These are phyloP conservation scores for Leptodactylus fallax DNA, from an alignment of 2,797 vertebrate species.

Conservation along the genomic window DNA sequence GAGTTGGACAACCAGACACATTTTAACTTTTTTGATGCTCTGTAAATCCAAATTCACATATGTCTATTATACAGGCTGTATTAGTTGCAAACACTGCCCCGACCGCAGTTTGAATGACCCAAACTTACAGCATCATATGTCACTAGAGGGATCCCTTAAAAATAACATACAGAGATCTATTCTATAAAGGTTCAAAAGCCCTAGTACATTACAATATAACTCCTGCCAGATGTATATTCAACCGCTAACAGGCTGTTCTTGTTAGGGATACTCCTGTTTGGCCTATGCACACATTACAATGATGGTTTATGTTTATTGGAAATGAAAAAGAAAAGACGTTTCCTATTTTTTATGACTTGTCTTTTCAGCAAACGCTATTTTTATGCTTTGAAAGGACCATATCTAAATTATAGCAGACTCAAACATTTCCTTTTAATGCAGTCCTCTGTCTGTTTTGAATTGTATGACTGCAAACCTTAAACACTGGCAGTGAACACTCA, in stretches of 20 bases:
- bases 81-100: no score
- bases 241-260: slow-evolving; percentile 13
- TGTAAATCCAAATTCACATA: no score
- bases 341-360: slow-evolving; percentile 6
- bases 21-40: no score
- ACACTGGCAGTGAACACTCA: slow-evolving; percentile 28
- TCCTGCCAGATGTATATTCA: background rate
- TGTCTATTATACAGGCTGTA: no score
- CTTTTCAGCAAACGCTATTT: slow-evolving; percentile 8
- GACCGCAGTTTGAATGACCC: no score
- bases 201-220: slow-evolving; percentile 12
- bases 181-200: background rate
- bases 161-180: background rate
- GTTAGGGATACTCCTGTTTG: background rate
- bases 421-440: slow-evolving; percentile 60
- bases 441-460: slow-evolving; percentile 41
- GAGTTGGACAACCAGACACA: no score
- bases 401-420: slow-evolving; percentile 15
- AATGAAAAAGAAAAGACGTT: slow-evolving; percentile 23
- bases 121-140: no score
- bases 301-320: slow-evolving; percentile 34
- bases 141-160: no score
- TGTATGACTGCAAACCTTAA: slow-evolving; percentile 43
- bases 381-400: slow-evolving; percentile 10
- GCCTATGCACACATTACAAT: background rate